Evolutionary conservation across 2,797 vertebrate genomes (phyloP).

Genomic region (Periophthalmus magnuspinnatus): DNA sequence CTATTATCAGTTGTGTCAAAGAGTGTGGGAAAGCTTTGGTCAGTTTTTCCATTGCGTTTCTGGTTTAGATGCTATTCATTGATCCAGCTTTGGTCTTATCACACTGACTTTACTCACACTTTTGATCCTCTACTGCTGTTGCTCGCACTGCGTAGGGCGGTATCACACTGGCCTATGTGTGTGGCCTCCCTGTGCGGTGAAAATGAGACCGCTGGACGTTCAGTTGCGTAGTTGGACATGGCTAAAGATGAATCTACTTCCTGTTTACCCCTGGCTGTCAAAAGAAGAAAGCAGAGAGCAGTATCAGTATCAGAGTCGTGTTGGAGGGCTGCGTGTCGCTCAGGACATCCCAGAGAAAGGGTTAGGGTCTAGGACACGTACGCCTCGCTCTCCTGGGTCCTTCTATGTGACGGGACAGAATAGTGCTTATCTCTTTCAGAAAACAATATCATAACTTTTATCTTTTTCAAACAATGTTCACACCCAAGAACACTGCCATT

Average conservation of each 20-base stretch:
- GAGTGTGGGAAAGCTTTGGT: background rate
- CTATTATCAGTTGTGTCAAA: background rate
- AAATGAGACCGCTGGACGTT: constrained; percentile 37
- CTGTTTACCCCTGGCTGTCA: constrained; percentile 74
- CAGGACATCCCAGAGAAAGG: constrained; percentile 1
- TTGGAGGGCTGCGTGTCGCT: constrained; percentile 17
- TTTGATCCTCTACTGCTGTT: constrained; percentile 7
- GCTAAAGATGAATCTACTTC: constrained; percentile 70
- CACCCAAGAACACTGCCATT: background rate
- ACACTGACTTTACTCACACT: background rate
- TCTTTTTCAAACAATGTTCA: too few species aligned
- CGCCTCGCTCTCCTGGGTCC: constrained; percentile 25
- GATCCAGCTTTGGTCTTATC: constrained; percentile 8
- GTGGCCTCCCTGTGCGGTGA: constrained; percentile 49
- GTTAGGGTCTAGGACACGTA: constrained; percentile 36
- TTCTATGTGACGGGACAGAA: background rate
- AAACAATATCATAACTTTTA: too few species aligned
- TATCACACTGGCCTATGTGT: constrained; percentile 37
- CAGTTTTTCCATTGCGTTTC: background rate
- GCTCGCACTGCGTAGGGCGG: constrained; percentile 3
- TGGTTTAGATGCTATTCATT: background rate
- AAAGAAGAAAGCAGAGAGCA: constrained; percentile 41
- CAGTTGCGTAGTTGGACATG: constrained; percentile 59
- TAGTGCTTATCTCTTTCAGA: too few species aligned
- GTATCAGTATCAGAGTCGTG: constrained; percentile 33